Evolutionary conservation across 2,797 vertebrate genomes (phyloP).

Genomic region (Hydrolagus colliei): DNA sequence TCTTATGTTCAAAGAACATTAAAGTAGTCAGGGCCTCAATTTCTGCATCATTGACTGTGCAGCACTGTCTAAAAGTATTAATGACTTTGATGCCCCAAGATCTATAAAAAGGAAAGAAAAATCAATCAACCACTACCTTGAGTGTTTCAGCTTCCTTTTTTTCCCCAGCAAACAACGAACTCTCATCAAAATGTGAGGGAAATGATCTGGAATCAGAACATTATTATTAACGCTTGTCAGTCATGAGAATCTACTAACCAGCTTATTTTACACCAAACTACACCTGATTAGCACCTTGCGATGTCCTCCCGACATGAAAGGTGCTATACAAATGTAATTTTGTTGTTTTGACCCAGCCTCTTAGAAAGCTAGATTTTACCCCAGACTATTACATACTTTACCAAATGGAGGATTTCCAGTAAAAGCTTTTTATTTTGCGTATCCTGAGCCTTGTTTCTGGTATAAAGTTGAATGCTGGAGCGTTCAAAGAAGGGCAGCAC

Average conservation of each 20-base stretch:
- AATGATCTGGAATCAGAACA: conserved; percentile 63
- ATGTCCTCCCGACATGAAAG: too few relatives aligned
- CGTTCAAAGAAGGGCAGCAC: conserved; percentile 76
- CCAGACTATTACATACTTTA: conserved; percentile 61
- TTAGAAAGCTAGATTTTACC: neutral
- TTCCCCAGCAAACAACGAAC: conserved; percentile 78
- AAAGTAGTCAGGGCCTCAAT: too few relatives aligned
- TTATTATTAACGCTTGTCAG: neutral
- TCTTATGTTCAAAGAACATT: too few relatives aligned
- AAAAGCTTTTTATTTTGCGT: conserved; percentile 60
- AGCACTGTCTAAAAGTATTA: too few relatives aligned
- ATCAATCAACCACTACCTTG: conserved; percentile 59
- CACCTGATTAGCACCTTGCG: too few relatives aligned
- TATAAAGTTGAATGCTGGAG: conserved; percentile 70
- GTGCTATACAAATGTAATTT: too few relatives aligned
- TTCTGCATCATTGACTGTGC: too few relatives aligned
- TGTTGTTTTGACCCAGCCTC: neutral
- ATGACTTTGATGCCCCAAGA: neutral
- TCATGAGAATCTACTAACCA: too few relatives aligned
- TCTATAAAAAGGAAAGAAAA: neutral
- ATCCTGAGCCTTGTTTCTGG: conserved; percentile 64
- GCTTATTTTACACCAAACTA: too few relatives aligned
- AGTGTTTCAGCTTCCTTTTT: conserved; percentile 74
- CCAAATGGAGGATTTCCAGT: conserved; percentile 70
- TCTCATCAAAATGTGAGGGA: conserved; percentile 85